Evolutionary conservation across 2,113 vertebrate genomes (phyloP).

Genomic region (Dendropsophus ebraccatus): DNA sequence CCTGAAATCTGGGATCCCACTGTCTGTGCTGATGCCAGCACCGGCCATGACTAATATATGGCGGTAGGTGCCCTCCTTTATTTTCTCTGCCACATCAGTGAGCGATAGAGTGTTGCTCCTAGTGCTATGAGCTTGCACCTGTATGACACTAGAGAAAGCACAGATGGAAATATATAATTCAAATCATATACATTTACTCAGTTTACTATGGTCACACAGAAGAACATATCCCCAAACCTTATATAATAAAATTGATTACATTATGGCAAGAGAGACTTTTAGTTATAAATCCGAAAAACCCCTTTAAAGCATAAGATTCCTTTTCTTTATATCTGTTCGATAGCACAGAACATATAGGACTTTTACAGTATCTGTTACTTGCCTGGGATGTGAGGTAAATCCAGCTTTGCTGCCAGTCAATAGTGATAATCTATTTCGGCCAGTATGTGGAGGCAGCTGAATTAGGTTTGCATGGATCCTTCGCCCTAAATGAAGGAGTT

Average conservation of each 20-base stretch:
- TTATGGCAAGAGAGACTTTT: too few species aligned
- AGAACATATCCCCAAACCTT: background rate
- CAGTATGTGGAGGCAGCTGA: background rate
- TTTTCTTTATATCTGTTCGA: too few species aligned
- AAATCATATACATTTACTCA: background rate
- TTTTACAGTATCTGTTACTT: background rate
- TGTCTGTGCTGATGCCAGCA: slow-evolving; percentile 92
- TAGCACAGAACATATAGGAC: too few species aligned
- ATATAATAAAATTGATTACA: too few species aligned
- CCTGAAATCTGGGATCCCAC: slow-evolving; percentile 96
- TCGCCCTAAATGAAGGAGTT: slow-evolving; percentile 27
- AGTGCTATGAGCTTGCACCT: slow-evolving; percentile 61
- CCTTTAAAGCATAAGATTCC: too few species aligned
- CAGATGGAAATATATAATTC: background rate
- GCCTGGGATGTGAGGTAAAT: background rate
- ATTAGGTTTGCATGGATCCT: background rate
- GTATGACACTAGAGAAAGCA: slow-evolving; percentile 49
- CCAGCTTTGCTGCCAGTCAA: background rate
- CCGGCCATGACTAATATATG: slow-evolving; percentile 90
- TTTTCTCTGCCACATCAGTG: slow-evolving; percentile 72
- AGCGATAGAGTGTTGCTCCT: slow-evolving; percentile 70
- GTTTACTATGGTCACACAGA: background rate
- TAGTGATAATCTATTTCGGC: background rate
- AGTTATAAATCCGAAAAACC: too few species aligned
- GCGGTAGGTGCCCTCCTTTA: slow-evolving; percentile 71